Conservation (phyloP, 2,888 invertebrate species). For the Patella pellucida region DNA sequence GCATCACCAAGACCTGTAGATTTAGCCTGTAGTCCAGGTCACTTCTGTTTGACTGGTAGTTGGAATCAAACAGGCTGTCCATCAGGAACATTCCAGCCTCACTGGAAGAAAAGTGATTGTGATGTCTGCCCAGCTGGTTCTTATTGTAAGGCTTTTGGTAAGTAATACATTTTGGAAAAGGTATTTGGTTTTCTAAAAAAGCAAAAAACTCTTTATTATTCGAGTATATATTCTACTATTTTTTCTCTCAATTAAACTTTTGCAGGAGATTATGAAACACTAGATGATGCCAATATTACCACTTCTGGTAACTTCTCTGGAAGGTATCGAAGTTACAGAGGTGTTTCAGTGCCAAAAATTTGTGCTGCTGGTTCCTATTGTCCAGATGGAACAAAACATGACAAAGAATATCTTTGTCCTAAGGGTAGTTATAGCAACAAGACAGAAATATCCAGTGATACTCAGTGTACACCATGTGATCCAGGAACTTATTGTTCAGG, state of each 20-base stretch:
- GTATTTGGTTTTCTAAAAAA: conserved; percentile 1
- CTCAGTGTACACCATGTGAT: conserved; percentile 66
- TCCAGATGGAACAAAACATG: conserved; percentile 54
- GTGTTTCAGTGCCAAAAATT: conserved; percentile 59
- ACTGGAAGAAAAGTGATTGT: conserved; percentile 61
- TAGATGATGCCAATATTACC: conserved; percentile 58
- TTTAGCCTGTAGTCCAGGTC: conserved; percentile 65
- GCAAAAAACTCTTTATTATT: background rate
- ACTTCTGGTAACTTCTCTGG: conserved; percentile 60
- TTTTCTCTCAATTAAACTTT: conserved; percentile 9
- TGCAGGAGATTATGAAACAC: conserved; percentile 62
- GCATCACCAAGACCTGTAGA: conserved; percentile 52
- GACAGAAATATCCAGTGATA: conserved; percentile 53
- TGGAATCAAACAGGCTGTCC: conserved; percentile 68
- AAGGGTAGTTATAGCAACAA: conserved; percentile 63
- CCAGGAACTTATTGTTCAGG: conserved; percentile 64
- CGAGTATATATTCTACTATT: background rate
- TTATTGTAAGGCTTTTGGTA: conserved; percentile 65
- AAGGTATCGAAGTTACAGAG: conserved; percentile 60
- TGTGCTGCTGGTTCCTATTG: conserved; percentile 68
- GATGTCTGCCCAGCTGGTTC: conserved; percentile 64
- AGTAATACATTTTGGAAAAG: conserved; percentile 25
- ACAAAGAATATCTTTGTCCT: conserved; percentile 62
- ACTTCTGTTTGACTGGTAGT: conserved; percentile 65
- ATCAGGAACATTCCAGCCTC: conserved; percentile 66